These are phyloP conservation scores for Cygnus olor DNA, from an alignment of 2,797 vertebrate genomes.

Conservation along the genomic window DNA sequence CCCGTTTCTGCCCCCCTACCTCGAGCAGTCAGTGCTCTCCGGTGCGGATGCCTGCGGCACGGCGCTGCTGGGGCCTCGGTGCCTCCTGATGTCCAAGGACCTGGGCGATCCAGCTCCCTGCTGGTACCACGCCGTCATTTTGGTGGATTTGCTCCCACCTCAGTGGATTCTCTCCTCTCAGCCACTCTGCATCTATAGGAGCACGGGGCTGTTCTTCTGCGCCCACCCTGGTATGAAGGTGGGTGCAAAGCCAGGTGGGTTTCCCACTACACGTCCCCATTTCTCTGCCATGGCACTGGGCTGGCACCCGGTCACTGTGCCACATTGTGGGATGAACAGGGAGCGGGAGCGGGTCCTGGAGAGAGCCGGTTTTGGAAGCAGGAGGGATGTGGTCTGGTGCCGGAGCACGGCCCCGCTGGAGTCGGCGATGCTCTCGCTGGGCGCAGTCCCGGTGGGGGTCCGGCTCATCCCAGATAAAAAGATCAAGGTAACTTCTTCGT, in stretches of 20 bases:
- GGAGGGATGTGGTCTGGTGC: not conserved
- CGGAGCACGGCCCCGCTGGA: not conserved
- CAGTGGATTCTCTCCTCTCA: too few species aligned
- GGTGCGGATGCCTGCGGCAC: rapidly evolving
- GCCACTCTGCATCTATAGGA: too few species aligned
- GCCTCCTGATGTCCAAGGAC: not conserved
- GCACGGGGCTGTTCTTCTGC: too few species aligned
- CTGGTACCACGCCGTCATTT: not conserved
- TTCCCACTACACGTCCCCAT: too few species aligned
- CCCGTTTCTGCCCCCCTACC: not conserved
- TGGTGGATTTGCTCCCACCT: too few species aligned
- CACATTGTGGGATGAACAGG: too few species aligned
- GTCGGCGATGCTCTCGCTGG: not conserved
- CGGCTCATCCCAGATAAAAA: not conserved
- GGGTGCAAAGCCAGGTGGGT: too few species aligned
- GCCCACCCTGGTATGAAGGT: too few species aligned
- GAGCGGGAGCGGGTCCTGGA: too few species aligned
- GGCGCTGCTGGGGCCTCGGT: not conserved
- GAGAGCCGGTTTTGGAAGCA: too few species aligned
- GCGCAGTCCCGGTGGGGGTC: not conserved
- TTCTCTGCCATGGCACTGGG: too few species aligned
- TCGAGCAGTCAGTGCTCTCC: rapidly evolving
- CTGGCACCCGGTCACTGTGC: too few species aligned
- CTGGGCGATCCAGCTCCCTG: rapidly evolving
- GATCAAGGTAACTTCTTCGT: not conserved